Conservation (phyloP, 2,113 vertebrate species). For the Zosterops japonicus region DNA sequence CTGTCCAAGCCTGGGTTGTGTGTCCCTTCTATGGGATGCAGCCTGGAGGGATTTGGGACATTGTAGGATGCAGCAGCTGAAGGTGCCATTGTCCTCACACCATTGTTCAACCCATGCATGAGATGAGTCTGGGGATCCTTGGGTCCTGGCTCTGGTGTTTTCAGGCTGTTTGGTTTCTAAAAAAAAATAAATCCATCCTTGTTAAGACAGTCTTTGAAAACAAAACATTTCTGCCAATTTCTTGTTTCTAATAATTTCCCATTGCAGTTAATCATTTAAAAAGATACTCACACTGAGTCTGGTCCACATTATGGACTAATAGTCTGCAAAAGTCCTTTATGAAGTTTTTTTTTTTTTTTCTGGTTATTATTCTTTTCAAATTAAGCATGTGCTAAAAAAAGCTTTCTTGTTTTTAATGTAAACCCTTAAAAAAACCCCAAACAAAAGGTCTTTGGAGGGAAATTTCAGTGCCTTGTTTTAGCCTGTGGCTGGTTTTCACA, state of each 20-base stretch:
- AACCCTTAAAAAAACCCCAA: neutral
- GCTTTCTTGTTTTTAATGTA: neutral
- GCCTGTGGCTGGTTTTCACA: slow-evolving; percentile 40
- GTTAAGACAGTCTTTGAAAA: neutral
- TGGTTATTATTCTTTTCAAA: neutral
- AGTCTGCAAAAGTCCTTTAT: neutral
- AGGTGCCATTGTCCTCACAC: accelerated
- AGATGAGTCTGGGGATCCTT: neutral
- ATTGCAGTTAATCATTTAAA: neutral
- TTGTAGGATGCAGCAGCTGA: neutral
- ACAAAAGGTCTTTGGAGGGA: neutral
- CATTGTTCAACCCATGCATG: neutral
- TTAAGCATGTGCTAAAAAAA: slow-evolving; percentile 15
- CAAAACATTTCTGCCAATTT: neutral
- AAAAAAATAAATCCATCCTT: neutral
- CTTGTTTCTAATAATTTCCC: neutral
- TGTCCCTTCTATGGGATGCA: neutral
- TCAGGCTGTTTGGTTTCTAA: neutral
- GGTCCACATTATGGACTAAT: neutral
- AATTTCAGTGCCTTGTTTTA: neutral
- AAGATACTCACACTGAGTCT: neutral
- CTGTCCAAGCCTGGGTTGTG: too few species aligned
- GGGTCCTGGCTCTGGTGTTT: neutral
- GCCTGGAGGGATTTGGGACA: neutral
- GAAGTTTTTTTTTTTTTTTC: neutral